Evolutionary conservation across 2,888 invertebrate genomes (phyloP).

Genomic region (Vanessa cardui): DNA sequence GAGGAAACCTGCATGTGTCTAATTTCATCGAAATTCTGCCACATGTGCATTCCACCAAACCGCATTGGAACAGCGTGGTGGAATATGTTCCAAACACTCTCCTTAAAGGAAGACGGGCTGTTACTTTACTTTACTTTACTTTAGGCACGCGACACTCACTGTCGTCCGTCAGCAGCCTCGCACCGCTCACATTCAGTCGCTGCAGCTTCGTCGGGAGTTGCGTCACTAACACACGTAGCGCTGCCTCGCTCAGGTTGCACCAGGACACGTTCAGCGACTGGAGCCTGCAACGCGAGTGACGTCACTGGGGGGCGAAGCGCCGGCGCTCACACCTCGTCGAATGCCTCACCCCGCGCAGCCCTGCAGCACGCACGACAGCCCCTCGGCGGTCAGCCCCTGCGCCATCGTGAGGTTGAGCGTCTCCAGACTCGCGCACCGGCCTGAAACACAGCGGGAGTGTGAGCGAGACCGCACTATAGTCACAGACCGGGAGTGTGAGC

Average conservation of each 20-base stretch:
- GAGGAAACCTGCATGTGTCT: too few relatives aligned
- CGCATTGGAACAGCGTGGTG: too few relatives aligned
- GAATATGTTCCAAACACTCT: too few relatives aligned
- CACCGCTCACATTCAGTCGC: constrained; percentile 92
- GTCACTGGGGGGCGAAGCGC: too few relatives aligned
- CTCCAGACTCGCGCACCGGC: constrained; percentile 83
- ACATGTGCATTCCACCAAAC: too few relatives aligned
- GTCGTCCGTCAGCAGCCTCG: constrained; percentile 88
- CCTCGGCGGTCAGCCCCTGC: constrained; percentile 85
- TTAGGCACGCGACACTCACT: too few relatives aligned
- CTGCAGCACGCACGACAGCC: constrained; percentile 84
- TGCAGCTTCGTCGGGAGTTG: constrained; percentile 83
- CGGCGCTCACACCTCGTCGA: too few relatives aligned
- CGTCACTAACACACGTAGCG: constrained; percentile 73
- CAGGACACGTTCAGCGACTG: constrained; percentile 91
- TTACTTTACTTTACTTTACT: too few relatives aligned
- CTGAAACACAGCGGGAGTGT: constrained; percentile 60
- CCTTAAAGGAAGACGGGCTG: too few relatives aligned
- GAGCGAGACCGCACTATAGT: too few relatives aligned
- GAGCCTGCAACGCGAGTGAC: constrained; percentile 70
- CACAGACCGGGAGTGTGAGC: too few relatives aligned
- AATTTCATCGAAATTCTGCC: too few relatives aligned
- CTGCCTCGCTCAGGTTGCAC: constrained; percentile 85
- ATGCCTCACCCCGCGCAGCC: constrained; percentile 82
- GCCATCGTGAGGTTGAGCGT: constrained; percentile 93